Evolutionary conservation across 2,797 vertebrate species (phyloP), one percentile per base, ranked within the genome.

Genomic region (Setipinna tenuifilis): DNA sequence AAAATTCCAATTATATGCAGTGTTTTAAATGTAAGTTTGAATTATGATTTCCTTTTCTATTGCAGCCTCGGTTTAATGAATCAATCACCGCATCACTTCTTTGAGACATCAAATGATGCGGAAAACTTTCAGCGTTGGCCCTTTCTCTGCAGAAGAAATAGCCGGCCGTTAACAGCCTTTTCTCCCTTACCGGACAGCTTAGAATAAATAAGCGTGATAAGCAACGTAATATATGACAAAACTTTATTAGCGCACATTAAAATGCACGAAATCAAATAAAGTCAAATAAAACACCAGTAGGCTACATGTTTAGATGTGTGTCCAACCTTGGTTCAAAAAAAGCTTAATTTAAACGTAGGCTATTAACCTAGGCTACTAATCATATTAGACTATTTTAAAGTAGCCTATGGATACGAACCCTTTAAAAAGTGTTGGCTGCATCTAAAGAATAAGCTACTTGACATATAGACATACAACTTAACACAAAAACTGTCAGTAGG

Each of bases 1-100:
- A 94, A 95, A 95, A 96, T 95, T 96, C 95, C 95, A 96, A 96
- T 96, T 96, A 96, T 93, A 95, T 94, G 95, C 93, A 88, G 90
- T 93, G 93, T 95, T 96, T 93, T 93, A 95, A 96, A 94, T 95
- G 92, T 92, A 93, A 94, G 93, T 95, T 93, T 94, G 94, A 95
- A 94, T 95, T 93, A 94, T 94, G 95, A 95, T 95, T 95, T 95
- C 93, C 92, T 88, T 94, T 93, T 94, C 93, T 92, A 94, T 95
- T 95, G 95, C 90, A 12, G 91, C 90, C 88, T 86, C 80, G 93
- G 89, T 93, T 95, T 94, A 95, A 96, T 95, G 93, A 95, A 95
- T 94, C 94, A 92, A 95, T 95, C 93, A 86, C 92, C 85, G 92
- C 94, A 94, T 95, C 94, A 83, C 91, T 92, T 94, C 94, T 94